phyloP scores from a whole-genome alignment of 1,140 invertebrate genomes.

The Drosophila arawakana region DNA sequence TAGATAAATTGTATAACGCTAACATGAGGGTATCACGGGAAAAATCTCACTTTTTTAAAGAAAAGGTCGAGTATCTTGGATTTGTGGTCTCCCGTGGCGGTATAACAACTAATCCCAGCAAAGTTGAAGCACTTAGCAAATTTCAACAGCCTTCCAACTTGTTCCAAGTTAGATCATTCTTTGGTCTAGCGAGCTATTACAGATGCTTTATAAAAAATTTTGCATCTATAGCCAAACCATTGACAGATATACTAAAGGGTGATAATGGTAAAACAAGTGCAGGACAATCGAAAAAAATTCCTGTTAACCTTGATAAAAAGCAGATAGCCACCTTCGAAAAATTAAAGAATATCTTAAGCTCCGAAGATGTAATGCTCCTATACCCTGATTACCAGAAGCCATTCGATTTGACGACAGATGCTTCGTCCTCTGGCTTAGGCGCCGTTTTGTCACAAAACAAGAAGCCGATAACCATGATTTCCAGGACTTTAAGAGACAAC shows the following conservation, averaged over 20 bases:
- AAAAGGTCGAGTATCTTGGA: slow-evolving; percentile 39
- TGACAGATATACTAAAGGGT: slow-evolving; percentile 2
- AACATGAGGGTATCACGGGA: slow-evolving; percentile 83
- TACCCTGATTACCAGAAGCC: neutral
- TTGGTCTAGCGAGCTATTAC: neutral
- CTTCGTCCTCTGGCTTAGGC: neutral
- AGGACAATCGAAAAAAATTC: no score
- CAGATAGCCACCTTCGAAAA: no score
- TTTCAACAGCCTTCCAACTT: slow-evolving; percentile 1
- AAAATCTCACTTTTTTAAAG: slow-evolving; percentile 78
- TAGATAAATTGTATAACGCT: slow-evolving; percentile 46
- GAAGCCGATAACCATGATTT: slow-evolving; percentile 3
- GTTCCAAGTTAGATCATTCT: slow-evolving; percentile 11
- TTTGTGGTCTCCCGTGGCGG: slow-evolving; percentile 22
- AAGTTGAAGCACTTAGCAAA: slow-evolving; percentile 6
- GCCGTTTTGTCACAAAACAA: neutral
- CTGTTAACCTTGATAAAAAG: no score
- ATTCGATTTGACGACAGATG: slow-evolving; percentile 6
- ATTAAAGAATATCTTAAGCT: no score
- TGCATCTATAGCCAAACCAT: slow-evolving; percentile 6
- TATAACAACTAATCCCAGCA: slow-evolving; percentile 6
- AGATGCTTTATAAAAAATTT: slow-evolving; percentile 1
- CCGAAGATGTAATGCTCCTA: no score
- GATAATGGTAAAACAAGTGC: no score
- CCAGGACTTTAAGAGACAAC: neutral